A percentile compares a stretch with the other conserved stretches of the same genome.
Conservation (phyloP, 2,888 invertebrate species). For the Doris montereyensis region DNA sequence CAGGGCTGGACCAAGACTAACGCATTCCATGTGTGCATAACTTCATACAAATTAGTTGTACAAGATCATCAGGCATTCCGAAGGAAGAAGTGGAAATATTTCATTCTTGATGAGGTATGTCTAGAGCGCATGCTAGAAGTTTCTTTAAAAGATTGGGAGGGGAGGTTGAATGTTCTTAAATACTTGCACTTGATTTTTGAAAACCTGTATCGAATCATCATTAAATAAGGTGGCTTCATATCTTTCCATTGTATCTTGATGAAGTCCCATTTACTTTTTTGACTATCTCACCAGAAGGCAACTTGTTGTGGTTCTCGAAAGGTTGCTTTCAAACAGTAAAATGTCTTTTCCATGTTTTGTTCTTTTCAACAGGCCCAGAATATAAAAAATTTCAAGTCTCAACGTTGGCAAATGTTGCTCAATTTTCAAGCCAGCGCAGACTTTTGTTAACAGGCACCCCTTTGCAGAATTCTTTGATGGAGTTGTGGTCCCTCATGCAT, state of each 20-base stretch:
- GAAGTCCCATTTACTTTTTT: too few relatives aligned
- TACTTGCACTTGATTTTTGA: too few relatives aligned
- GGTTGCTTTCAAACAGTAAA: too few relatives aligned
- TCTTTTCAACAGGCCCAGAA: constrained; percentile 97
- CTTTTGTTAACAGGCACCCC: constrained; percentile 91
- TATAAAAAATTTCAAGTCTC: constrained; percentile 99
- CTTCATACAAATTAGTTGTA: constrained; percentile 97
- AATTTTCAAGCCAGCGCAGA: constrained; percentile 93
- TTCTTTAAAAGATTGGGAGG: too few relatives aligned
- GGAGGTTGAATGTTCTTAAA: too few relatives aligned
- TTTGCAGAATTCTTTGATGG: constrained; percentile 96
- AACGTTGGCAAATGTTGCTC: constrained; percentile 96
- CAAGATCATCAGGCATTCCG: constrained; percentile 98
- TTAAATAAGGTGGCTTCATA: too few relatives aligned
- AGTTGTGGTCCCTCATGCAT: constrained; percentile 97
- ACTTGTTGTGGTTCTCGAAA: too few relatives aligned
- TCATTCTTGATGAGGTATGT: constrained; percentile 88
- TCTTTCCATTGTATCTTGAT: too few relatives aligned
- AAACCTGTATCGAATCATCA: too few relatives aligned
- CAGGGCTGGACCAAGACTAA: constrained; percentile 97
- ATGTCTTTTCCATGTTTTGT: too few relatives aligned
- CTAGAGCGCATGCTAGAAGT: too few relatives aligned
- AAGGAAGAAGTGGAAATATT: constrained; percentile 97
- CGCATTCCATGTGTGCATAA: constrained; percentile 96
- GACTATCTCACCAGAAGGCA: too few relatives aligned